Evolutionary conservation across 2,888 invertebrate species (phyloP).

Genomic region (Drosophila greeni): DNA sequence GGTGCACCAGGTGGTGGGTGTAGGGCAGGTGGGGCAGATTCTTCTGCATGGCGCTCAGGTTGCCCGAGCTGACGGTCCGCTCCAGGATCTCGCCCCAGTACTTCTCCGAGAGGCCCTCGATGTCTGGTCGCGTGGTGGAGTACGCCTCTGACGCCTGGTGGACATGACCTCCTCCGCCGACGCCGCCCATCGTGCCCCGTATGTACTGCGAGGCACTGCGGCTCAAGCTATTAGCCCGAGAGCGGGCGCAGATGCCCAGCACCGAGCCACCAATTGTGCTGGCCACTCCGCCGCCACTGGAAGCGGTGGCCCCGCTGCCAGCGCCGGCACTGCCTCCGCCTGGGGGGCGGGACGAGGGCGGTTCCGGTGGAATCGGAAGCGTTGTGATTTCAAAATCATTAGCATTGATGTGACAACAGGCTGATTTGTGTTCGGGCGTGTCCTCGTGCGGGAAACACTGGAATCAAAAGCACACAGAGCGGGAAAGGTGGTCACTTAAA

Average conservation of each 20-base stretch:
- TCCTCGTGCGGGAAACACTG: conserved; percentile 78
- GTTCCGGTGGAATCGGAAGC: conserved; percentile 78
- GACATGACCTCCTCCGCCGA: conserved; percentile 41
- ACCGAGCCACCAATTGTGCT: conserved; percentile 70
- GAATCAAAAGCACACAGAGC: conserved; percentile 32
- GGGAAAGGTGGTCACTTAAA: neutral
- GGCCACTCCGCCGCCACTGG: conserved; percentile 48
- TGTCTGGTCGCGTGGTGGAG: conserved; percentile 79
- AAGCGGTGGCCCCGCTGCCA: conserved; percentile 31
- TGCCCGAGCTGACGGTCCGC: conserved; percentile 86
- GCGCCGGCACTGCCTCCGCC: conserved; percentile 16
- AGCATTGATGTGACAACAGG: conserved; percentile 76
- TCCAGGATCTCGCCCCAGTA: conserved; percentile 89
- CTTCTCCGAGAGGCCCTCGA: conserved; percentile 85
- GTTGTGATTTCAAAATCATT: conserved; percentile 79
- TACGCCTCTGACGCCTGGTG: conserved; percentile 52
- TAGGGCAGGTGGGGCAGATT: conserved; percentile 72
- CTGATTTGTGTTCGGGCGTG: conserved; percentile 77
- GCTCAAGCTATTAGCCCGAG: conserved; percentile 73
- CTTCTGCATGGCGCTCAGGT: conserved; percentile 84
- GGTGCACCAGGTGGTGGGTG: conserved; percentile 55
- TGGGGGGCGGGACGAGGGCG: conserved; percentile 77
- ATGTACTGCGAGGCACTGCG: conserved; percentile 73
- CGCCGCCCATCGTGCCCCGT: conserved; percentile 60
- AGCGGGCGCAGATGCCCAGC: conserved; percentile 74